Evolutionary conservation across 1,140 invertebrate genomes (phyloP).

Genomic region (Ylistrum balloti): DNA sequence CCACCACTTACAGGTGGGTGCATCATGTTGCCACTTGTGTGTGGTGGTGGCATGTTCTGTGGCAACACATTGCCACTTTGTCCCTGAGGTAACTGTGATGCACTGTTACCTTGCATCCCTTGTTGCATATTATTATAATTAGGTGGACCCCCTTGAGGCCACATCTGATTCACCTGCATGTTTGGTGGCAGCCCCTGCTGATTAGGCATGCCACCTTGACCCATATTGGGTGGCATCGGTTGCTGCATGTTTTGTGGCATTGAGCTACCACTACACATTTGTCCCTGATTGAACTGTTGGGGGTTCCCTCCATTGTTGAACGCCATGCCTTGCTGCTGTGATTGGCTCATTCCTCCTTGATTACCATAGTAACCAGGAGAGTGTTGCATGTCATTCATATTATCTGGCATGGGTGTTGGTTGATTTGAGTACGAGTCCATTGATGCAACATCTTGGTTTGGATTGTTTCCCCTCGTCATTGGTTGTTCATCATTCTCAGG

Average conservation of each 20-base stretch:
- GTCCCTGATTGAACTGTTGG: slow-evolving; percentile 33
- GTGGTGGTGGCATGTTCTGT: slow-evolving; percentile 15
- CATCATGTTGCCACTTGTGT: slow-evolving; percentile 55
- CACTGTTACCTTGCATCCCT: slow-evolving; percentile 53
- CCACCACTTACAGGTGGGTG: slow-evolving; percentile 50
- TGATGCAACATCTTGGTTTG: slow-evolving; percentile 11
- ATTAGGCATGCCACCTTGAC: slow-evolving; percentile 6
- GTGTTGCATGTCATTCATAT: slow-evolving; percentile 67
- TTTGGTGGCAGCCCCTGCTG: slow-evolving; percentile 52
- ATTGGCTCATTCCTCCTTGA: slow-evolving; percentile 51
- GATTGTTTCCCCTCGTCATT: slow-evolving; percentile 53
- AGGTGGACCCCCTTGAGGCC: slow-evolving; percentile 49
- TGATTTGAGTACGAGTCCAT: slow-evolving; percentile 51
- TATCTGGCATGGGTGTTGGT: slow-evolving; percentile 46
- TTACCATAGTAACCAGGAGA: slow-evolving; percentile 69
- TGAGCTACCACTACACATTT: slow-evolving; percentile 45
- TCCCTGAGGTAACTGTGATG: slow-evolving; percentile 59
- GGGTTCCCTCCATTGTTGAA: slow-evolving; percentile 41
- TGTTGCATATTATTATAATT: neutral
- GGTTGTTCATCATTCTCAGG: slow-evolving; percentile 60
- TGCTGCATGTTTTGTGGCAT: slow-evolving; percentile 42
- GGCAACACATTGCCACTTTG: slow-evolving; percentile 45
- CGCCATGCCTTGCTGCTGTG: neutral
- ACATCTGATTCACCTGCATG: slow-evolving; percentile 64
- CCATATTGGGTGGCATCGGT: neutral